phyloP scores from a whole-genome alignment of 2,113 vertebrate genomes.

The Sinosuthora webbiana region DNA sequence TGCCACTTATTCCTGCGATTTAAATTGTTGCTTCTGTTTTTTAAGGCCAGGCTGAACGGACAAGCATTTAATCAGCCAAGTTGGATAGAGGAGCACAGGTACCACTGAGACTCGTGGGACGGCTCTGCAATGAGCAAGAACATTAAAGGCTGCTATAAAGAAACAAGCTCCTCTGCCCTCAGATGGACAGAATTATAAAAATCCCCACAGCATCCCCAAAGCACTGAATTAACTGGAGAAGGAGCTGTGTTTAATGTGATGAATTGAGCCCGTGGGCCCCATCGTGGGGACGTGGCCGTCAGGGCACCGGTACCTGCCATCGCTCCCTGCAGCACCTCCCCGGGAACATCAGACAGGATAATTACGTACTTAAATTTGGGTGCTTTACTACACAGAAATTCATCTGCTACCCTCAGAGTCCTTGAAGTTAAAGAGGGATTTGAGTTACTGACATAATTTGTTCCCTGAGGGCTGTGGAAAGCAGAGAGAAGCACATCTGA shows the following conservation, averaged over 20 bases:
- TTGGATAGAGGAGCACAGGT: background rate
- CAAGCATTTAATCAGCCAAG: background rate
- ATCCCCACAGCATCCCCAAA: background rate
- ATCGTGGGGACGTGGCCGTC: background rate
- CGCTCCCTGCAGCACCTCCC: background rate
- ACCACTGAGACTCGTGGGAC: background rate
- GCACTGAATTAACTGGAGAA: background rate
- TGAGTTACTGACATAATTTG: conserved; percentile 26
- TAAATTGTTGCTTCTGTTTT: background rate
- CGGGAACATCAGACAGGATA: background rate
- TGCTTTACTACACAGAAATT: background rate
- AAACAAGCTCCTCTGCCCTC: conserved; percentile 10
- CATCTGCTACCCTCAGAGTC: background rate
- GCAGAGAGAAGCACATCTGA: background rate
- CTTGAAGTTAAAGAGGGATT: conserved; percentile 36
- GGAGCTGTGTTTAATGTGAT: background rate
- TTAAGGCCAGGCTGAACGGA: background rate
- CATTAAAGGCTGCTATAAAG: conserved; percentile 3
- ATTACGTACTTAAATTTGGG: conserved; percentile 23
- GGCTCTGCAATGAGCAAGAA: background rate
- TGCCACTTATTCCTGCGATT: background rate
- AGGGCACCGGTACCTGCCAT: background rate
- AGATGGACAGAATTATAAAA: conserved; percentile 6
- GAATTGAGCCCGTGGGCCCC: background rate
- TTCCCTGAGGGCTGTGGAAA: conserved; percentile 12